phyloP scores from a whole-genome alignment of 2,888 invertebrate species.

The Conistra vaccinii region DNA sequence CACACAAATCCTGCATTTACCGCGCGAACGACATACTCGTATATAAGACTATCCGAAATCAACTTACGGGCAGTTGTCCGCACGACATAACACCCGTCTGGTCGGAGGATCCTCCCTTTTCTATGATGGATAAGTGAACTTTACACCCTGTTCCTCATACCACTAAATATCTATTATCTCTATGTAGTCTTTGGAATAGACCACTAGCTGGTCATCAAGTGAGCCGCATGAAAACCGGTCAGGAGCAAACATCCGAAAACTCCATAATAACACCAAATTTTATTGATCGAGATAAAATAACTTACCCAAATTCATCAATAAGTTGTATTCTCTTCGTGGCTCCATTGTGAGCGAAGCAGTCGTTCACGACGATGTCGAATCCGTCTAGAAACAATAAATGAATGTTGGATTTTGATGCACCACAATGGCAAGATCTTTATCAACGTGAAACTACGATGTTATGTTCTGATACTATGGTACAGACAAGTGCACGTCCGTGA shows the following conservation, averaged over 20 bases:
- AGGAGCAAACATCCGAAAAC: not conserved
- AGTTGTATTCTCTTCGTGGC: slow-evolving; percentile 97
- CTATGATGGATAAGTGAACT: too few species aligned
- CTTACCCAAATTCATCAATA: slow-evolving; percentile 97
- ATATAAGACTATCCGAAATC: too few species aligned
- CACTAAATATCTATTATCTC: too few species aligned
- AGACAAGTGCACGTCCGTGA: not conserved
- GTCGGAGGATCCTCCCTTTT: too few species aligned
- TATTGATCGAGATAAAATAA: not conserved
- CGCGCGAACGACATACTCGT: too few species aligned
- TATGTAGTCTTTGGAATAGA: too few species aligned
- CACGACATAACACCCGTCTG: too few species aligned
- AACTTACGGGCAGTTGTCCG: too few species aligned
- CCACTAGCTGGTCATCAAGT: not conserved
- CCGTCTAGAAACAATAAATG: slow-evolving; percentile 92
- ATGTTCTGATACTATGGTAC: not conserved
- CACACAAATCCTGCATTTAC: too few species aligned
- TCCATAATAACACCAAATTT: not conserved
- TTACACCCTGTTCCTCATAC: too few species aligned
- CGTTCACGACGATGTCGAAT: slow-evolving; percentile 98
- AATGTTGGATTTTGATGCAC: not conserved
- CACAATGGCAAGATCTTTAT: too few species aligned
- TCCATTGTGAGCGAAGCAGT: slow-evolving; percentile 98
- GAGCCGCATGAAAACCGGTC: not conserved
- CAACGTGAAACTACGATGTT: not conserved